Evolutionary conservation across 2,888 invertebrate species (phyloP).

Genomic region (Alitta virens): DNA sequence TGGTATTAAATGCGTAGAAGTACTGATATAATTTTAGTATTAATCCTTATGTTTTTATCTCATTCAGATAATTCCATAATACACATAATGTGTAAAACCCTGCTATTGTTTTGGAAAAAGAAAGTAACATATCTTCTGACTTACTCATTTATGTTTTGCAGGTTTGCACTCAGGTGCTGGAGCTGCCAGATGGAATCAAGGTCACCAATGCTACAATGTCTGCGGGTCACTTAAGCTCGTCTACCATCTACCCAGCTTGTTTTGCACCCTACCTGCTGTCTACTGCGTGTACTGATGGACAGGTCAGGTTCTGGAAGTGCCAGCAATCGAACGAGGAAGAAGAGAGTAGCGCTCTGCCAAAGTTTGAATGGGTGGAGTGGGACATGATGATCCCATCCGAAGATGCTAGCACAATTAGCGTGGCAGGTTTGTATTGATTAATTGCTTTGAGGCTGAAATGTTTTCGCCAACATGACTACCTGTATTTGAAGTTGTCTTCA

Average conservation of each 20-base stretch:
- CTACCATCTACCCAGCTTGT: constrained; percentile 98
- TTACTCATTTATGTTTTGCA: constrained; percentile 50
- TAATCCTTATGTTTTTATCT: too few relatives aligned
- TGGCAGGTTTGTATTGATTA: constrained; percentile 67
- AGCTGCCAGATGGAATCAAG: constrained; percentile 85
- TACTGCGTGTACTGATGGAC: constrained; percentile 92
- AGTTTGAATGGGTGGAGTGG: constrained; percentile 83
- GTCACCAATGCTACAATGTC: constrained; percentile 91
- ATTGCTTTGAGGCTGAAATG: too few relatives aligned
- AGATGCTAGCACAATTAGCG: constrained; percentile 67
- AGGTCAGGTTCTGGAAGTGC: constrained; percentile 64
- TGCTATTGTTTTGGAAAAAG: too few relatives aligned
- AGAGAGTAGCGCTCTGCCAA: not conserved
- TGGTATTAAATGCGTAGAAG: too few relatives aligned
- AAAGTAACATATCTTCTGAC: too few relatives aligned
- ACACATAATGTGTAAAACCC: too few relatives aligned
- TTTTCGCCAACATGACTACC: too few relatives aligned
- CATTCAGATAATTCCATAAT: too few relatives aligned
- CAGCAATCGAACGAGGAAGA: not conserved
- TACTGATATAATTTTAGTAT: too few relatives aligned
- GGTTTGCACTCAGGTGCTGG: constrained; percentile 86
- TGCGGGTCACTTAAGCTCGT: constrained; percentile 94
- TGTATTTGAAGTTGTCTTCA: too few relatives aligned
- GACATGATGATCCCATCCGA: constrained; percentile 72
- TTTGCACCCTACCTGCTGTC: constrained; percentile 94